Evolutionary conservation across 2,113 vertebrate species (phyloP), one percentile per base, ranked within the genome.

Genomic region (Muscicapa adusta): DNA sequence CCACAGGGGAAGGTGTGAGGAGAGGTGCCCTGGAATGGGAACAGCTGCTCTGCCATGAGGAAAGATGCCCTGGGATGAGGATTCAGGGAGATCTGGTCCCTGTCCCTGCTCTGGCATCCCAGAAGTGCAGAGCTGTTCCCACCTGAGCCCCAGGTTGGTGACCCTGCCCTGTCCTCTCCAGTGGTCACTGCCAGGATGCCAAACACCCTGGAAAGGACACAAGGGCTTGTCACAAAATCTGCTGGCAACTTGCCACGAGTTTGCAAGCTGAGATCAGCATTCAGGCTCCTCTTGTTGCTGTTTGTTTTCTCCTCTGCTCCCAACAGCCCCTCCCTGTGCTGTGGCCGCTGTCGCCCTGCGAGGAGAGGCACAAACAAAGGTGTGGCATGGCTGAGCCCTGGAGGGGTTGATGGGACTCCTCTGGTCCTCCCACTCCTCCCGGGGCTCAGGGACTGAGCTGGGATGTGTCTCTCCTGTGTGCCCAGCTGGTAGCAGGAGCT

Each of bases 301-400:
- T 96, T 94, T 93, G 81, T 78, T 81, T 75, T 85, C 93, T 72
- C 28, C 81, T 40, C 23, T 18, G 66, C 29, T 82, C 77, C 75
- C 57, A 66, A 28, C 58, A 66, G 78, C 60, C 85, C 57, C 68
- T 79, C 88, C 81, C 45, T 15, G 78, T 8, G 74, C 87, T n/a
- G 61, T 17, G 2, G 36, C 48, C 43, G 14, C 81, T n/a, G 81
- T 62, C 0, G 36, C 87, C 67, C 54, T 12, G 66, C 31, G 7
- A 9, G 6, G 63, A 60, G 40, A 10, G 56, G 54, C 75, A 72
- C 94, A 95, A 91, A 92, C 82, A 93, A 90, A 96, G 94, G 94
- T 90, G 94, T 58, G 88, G 88, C 0, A 7, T 0, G 14, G 57
- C 17, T 33, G 79, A 14, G 45, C 60, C 2, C 54, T 50, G 18